Conservation (phyloP, 2,888 invertebrate genomes). For the Drosophila vallismaia region DNA sequence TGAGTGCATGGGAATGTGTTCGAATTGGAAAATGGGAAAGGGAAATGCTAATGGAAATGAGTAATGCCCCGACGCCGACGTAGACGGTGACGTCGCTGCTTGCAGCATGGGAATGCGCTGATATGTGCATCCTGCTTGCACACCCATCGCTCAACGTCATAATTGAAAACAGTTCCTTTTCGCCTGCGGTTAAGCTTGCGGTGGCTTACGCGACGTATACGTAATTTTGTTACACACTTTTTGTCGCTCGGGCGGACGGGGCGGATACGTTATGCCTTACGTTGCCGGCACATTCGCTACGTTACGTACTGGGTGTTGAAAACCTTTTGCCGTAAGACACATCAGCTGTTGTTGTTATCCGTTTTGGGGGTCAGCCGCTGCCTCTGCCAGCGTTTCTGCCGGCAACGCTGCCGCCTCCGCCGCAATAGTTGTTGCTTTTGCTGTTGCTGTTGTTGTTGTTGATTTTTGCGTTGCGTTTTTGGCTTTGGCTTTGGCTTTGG, state of each 20-base stretch:
- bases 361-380: slow-evolving; percentile 48
- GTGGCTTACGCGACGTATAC: slow-evolving; percentile 45
- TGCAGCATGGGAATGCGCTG: slow-evolving; percentile 45
- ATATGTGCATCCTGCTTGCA: slow-evolving; percentile 51
- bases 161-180: slow-evolving; percentile 44
- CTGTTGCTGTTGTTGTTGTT: slow-evolving; percentile 37
- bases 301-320: slow-evolving; percentile 67
- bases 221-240: slow-evolving; percentile 39
- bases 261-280: slow-evolving; percentile 1
- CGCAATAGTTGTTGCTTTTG: slow-evolving; percentile 19
- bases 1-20: slow-evolving; percentile 68
- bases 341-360: slow-evolving; percentile 66
- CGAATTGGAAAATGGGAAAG: slow-evolving; percentile 48
- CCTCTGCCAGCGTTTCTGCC: slow-evolving; percentile 19
- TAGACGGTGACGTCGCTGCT: slow-evolving; percentile 28
- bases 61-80: slow-evolving; percentile 44
- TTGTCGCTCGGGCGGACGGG: neutral
- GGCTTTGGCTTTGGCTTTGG: slow-evolving; percentile 50
- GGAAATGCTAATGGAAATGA: slow-evolving; percentile 63
- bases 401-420: slow-evolving; percentile 20
- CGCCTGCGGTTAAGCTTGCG: slow-evolving; percentile 70
- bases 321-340: slow-evolving; percentile 63
- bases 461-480: slow-evolving; percentile 45
- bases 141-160: slow-evolving; percentile 48
- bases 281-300: slow-evolving; percentile 32